Conservation (phyloP, 2,113 vertebrate species). For the Holacanthus passer region DNA sequence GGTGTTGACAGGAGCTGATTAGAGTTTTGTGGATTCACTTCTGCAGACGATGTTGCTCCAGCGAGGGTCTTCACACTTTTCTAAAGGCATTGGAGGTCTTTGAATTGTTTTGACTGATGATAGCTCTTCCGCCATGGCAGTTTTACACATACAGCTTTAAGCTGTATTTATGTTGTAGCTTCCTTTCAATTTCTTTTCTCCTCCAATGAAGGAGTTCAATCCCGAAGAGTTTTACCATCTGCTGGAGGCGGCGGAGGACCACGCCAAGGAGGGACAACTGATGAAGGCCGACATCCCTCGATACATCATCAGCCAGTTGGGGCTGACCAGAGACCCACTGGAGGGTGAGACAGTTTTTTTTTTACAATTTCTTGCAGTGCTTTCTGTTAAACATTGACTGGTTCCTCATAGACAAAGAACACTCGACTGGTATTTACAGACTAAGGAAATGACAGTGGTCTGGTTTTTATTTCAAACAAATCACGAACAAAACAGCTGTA, state of each 20-base stretch:
- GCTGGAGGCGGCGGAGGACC: constrained; percentile 97
- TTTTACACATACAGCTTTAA: constrained; percentile 16
- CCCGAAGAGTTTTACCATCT: constrained; percentile 99
- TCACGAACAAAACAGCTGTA: neutral
- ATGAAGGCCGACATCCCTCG: constrained; percentile 99
- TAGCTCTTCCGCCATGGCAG: neutral
- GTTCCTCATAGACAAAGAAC: neutral
- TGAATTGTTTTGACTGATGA: neutral
- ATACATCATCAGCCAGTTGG: constrained; percentile 96
- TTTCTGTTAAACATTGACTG: neutral
- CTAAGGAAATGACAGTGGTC: neutral
- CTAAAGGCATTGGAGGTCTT: neutral
- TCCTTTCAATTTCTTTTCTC: neutral
- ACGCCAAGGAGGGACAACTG: constrained; percentile 97
- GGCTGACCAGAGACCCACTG: constrained; percentile 97
- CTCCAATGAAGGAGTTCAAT: constrained; percentile 92
- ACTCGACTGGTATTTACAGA: neutral
- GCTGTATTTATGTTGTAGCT: neutral
- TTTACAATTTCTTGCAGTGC: neutral
- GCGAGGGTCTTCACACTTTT: neutral
- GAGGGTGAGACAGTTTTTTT: constrained; percentile 85
- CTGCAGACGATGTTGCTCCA: neutral
- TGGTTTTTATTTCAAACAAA: no score
- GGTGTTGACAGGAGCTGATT: neutral
- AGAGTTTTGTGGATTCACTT: neutral